phyloP scores from a whole-genome alignment of 2,888 invertebrate genomes.

The Drosophila basisetae region DNA sequence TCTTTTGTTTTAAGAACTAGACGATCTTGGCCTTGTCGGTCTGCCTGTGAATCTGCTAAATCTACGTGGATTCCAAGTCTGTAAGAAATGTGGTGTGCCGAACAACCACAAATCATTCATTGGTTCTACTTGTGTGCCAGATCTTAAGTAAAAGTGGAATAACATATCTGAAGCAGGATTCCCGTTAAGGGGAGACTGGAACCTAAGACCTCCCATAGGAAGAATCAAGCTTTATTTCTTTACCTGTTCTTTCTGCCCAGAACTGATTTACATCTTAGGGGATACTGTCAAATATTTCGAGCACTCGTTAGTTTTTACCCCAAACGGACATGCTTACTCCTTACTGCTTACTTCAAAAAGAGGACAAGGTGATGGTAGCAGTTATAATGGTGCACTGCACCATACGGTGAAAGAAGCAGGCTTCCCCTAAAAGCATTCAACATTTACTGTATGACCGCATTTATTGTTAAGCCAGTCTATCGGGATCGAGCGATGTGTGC shows the following conservation, averaged over 20 bases:
- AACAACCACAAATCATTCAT: background rate
- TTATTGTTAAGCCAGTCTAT: background rate
- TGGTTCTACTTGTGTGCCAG: background rate
- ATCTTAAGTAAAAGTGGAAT: background rate
- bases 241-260: background rate
- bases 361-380: background rate
- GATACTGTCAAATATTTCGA: background rate
- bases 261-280: background rate
- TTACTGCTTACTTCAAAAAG: background rate
- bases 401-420: background rate
- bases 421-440: background rate
- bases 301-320: no score
- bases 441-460: background rate
- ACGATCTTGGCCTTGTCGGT: background rate
- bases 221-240: background rate
- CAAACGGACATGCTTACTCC: background rate
- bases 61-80: background rate
- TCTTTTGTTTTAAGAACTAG: background rate
- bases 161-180: background rate
- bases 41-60: background rate
- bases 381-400: background rate
- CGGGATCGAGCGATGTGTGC: background rate
- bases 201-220: background rate
- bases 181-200: background rate
- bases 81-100: background rate